A percentile compares a stretch with the other conserved stretches of the same genome.
Conservation (phyloP, 2,113 vertebrate genomes). For the Emydocephalus ijimae region DNA sequence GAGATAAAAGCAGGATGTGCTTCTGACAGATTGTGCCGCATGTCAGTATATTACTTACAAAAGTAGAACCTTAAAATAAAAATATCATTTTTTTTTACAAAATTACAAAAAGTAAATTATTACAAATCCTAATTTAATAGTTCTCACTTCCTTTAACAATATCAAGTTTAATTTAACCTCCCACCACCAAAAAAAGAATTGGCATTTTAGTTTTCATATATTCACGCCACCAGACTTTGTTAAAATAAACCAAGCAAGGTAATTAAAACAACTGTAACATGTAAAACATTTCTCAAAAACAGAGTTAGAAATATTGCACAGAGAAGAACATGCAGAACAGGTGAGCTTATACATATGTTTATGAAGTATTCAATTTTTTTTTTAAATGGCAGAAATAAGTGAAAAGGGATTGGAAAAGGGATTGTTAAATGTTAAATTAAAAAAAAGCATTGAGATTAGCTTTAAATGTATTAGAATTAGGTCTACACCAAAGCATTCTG, state of each 20-base stretch:
- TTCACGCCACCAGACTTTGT: slow-evolving; percentile 12
- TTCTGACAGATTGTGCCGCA: background rate
- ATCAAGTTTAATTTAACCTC: slow-evolving; percentile 40
- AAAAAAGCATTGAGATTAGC: background rate
- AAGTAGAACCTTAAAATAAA: slow-evolving; percentile 70
- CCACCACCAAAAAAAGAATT: slow-evolving; percentile 6
- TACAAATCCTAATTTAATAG: slow-evolving; percentile 53
- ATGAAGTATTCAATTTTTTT: background rate
- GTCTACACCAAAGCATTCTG: background rate
- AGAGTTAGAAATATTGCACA: background rate
- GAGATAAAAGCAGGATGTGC: background rate
- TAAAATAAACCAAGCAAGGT: background rate
- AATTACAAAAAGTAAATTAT: slow-evolving; percentile 68
- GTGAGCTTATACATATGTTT: background rate
- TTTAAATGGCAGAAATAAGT: background rate
- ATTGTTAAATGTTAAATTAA: background rate
- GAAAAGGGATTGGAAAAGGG: background rate
- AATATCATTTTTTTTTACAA: slow-evolving; percentile 60
- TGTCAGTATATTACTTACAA: slow-evolving; percentile 56
- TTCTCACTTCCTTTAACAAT: slow-evolving; percentile 17
- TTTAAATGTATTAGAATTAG: background rate
- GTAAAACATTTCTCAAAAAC: slow-evolving; percentile 35
- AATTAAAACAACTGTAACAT: slow-evolving; percentile 19
- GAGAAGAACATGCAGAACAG: background rate
- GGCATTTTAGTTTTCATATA: background rate